Evolutionary conservation across 2,113 vertebrate genomes (phyloP).

Genomic region (Callospermophilus lateralis): DNA sequence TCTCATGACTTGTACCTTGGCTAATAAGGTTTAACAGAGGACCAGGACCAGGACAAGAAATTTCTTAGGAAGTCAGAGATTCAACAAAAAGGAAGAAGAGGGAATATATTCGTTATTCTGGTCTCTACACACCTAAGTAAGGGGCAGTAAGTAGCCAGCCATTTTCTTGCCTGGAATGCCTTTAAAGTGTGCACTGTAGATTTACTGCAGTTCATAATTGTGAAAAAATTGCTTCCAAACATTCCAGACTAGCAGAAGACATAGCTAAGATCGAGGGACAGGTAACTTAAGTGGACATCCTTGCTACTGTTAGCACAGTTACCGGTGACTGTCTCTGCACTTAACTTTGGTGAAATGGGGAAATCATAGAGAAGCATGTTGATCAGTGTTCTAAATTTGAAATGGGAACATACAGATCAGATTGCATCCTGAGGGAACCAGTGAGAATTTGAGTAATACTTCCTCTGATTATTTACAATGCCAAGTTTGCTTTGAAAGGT

Average conservation of each 20-base stretch:
- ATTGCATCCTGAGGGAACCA: neutral
- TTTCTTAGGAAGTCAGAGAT: slow-evolving; percentile 48
- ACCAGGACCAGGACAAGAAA: slow-evolving; percentile 19
- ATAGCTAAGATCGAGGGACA: neutral
- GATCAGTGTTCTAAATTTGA: neutral
- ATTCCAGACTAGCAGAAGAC: slow-evolving; percentile 37
- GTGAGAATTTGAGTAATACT: neutral
- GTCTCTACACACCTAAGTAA: slow-evolving; percentile 34
- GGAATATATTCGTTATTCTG: neutral
- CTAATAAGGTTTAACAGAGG: slow-evolving; percentile 15
- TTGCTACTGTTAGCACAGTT: neutral
- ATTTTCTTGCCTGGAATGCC: slow-evolving; percentile 72
- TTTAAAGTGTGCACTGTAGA: slow-evolving; percentile 7
- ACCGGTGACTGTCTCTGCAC: neutral
- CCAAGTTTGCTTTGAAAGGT: neutral
- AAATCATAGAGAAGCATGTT: neutral
- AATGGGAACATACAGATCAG: neutral
- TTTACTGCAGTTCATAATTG: neutral
- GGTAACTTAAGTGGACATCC: neutral
- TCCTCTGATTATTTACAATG: neutral
- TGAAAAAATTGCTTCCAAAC: slow-evolving; percentile 43
- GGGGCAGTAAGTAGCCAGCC: slow-evolving; percentile 74
- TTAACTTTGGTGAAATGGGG: neutral
- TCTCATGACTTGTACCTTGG: slow-evolving; percentile 28
- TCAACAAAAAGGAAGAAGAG: neutral